phyloP scores from a whole-genome alignment of 2,797 vertebrate genomes.

The Sebastes iracundus region DNA sequence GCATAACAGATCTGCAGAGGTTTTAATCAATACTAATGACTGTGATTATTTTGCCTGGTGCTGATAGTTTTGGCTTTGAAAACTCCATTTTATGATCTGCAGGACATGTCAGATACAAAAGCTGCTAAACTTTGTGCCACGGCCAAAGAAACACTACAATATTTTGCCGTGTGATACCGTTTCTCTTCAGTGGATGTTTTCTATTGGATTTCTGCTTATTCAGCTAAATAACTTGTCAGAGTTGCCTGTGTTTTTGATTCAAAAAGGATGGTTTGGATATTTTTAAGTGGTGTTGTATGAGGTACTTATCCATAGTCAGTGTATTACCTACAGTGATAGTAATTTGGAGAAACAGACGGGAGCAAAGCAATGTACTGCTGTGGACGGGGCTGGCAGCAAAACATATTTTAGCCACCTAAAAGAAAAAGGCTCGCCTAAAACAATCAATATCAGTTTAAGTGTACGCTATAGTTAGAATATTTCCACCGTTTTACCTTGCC shows the following conservation, averaged over 20 bases:
- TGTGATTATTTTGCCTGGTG: not conserved
- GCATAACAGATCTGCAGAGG: not conserved
- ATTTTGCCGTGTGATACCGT: not conserved
- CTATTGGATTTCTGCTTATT: not conserved
- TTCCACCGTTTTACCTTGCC: too few relatives aligned
- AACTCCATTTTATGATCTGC: not conserved
- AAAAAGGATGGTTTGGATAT: too few relatives aligned
- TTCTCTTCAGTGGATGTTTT: not conserved
- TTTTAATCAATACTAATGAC: conserved; percentile 16
- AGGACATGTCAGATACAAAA: not conserved
- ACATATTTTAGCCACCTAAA: too few relatives aligned
- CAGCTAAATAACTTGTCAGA: not conserved
- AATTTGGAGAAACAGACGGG: too few relatives aligned
- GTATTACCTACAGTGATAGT: too few relatives aligned
- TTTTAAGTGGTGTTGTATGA: too few relatives aligned
- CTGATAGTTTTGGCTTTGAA: not conserved
- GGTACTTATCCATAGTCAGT: too few relatives aligned
- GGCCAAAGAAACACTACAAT: not conserved
- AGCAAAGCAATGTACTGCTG: too few relatives aligned
- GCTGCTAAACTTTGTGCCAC: not conserved
- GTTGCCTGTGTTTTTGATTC: not conserved
- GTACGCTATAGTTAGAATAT: too few relatives aligned
- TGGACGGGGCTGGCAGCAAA: too few relatives aligned
- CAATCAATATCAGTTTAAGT: too few relatives aligned
- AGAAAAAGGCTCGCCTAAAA: too few relatives aligned